Conservation (phyloP, 2,113 vertebrate species). For the Leucopternis melanops region DNA sequence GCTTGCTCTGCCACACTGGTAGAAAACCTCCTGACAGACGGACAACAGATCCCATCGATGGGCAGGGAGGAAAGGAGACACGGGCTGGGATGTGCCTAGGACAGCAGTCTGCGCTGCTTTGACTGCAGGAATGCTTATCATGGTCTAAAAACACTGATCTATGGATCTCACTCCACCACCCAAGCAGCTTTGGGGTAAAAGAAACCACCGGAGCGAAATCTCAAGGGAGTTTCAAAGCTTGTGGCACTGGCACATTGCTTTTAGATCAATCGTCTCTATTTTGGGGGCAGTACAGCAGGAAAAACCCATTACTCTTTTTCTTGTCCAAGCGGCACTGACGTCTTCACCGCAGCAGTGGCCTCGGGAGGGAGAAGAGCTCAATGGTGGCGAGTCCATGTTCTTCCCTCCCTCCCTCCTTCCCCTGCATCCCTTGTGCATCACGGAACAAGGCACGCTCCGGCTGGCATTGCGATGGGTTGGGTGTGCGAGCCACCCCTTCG, state of each 20-base stretch:
- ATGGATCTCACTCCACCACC: neutral
- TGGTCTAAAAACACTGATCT: neutral
- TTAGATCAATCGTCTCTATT: neutral
- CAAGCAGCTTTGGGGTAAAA: neutral
- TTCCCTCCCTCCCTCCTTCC: neutral
- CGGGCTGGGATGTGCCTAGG: neutral
- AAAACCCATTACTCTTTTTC: neutral
- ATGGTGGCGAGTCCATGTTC: neutral
- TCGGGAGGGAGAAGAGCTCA: neutral
- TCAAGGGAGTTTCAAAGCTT: neutral
- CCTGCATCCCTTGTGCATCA: neutral
- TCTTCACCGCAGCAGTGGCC: accelerated
- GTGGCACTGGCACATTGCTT: accelerated
- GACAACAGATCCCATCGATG: accelerated
- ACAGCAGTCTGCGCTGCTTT: accelerated
- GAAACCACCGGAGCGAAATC: neutral
- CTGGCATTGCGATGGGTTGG: neutral
- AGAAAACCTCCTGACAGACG: neutral
- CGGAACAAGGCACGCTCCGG: accelerated
- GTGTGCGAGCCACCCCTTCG: neutral
- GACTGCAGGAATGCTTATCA: neutral
- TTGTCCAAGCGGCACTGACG: neutral
- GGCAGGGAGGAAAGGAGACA: neutral
- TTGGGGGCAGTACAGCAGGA: neutral
- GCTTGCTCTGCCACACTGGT: neutral